A percentile compares a stretch with the other conserved stretches of the same genome.
phyloP scores from a whole-genome alignment of 2,797 vertebrate genomes.

The Oreonectes daqikongensis region DNA sequence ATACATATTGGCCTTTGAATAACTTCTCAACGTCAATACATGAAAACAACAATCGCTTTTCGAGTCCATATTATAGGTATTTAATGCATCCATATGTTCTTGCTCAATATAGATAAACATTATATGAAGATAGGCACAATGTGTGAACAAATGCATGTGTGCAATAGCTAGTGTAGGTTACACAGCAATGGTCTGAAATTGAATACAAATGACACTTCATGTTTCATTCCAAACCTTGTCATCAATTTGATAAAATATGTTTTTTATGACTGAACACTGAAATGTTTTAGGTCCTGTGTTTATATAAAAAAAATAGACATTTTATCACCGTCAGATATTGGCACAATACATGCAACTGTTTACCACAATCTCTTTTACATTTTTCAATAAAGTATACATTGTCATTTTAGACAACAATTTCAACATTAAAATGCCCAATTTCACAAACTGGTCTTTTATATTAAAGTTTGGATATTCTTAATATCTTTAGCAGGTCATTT shows the following conservation, averaged over 20 bases:
- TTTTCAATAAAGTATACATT: background rate
- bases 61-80: background rate
- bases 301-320: background rate
- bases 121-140: background rate
- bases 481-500: background rate
- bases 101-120: conserved; percentile 7
- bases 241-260: background rate
- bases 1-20: background rate
- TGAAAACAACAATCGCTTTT: background rate
- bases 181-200: background rate
- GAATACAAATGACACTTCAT: too few relatives aligned
- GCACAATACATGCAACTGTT: background rate
- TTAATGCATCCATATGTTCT: conserved; percentile 23
- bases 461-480: background rate
- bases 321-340: background rate
- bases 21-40: too few relatives aligned
- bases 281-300: background rate
- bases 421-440: background rate
- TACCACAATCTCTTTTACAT: background rate
- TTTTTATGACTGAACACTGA: background rate
- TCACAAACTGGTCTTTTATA: background rate
- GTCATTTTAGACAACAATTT: too few relatives aligned
- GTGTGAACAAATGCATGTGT: background rate
- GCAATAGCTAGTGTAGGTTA: background rate
- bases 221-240: background rate